Evolutionary conservation across 2,797 vertebrate genomes (phyloP).

Genomic region (Lithobates sylvaticus): DNA sequence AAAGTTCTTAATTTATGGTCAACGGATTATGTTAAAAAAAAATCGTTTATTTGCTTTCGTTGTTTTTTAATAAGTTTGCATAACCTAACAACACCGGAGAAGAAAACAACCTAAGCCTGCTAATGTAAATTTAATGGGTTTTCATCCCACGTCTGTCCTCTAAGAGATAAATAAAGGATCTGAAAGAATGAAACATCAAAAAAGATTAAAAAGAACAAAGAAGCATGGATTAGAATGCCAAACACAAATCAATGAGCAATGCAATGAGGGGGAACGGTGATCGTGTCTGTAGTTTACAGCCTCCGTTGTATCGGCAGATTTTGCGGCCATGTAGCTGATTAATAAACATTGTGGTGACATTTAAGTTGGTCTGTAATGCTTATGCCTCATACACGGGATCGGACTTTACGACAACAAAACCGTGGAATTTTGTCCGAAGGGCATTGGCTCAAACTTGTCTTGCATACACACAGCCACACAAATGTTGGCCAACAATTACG

Average conservation of each 20-base stretch:
- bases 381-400: no score
- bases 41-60: background rate
- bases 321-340: no score
- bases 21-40: no score
- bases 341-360: no score
- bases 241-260: constrained; percentile 35
- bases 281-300: constrained; percentile 10
- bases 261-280: constrained; percentile 10
- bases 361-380: no score
- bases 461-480: no score
- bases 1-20: no score
- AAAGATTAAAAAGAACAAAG: constrained; percentile 57
- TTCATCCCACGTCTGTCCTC: constrained; percentile 35
- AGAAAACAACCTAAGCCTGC: constrained; percentile 15
- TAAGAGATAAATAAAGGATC: constrained; percentile 56
- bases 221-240: constrained; percentile 40
- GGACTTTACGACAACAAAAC: no score
- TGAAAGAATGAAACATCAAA: constrained; percentile 52
- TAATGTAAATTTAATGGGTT: constrained; percentile 32
- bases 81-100: background rate
- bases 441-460: no score
- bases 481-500: no score
- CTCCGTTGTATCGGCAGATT: background rate
- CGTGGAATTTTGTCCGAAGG: no score
- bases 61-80: background rate